Base-by-base conservation (phyloP, 2,113 vertebrate genomes). In the Cinclus mexicanus region DNA sequence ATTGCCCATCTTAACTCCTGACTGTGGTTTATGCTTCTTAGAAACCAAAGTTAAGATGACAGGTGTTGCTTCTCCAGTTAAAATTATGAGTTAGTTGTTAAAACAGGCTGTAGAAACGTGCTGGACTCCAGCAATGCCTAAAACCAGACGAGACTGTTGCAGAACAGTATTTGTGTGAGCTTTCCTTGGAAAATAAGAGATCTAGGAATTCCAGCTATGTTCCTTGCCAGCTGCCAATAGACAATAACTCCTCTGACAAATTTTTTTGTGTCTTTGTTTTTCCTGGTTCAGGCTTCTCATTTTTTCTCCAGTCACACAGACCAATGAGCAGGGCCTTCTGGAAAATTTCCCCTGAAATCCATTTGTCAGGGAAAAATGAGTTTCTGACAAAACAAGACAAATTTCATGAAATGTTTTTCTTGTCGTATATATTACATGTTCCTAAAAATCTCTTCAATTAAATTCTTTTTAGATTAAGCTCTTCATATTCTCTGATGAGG, bases 321-420 rank as follows among this genome's bases (percentile, higher is more conserved):
- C 14, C 42, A 94, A 55, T 37, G 26, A 83, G 20, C 57, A 92
- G 10, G 10, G 16, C 14, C 24, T 82, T 80, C 56, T 87, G 29
- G 60, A 90, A 37, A 85, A 79, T 65, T 44, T 83, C 13, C 42
- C 42, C 50, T 74, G 67, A 92, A 94, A 83, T 85, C 35, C 33
- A 59, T 85, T 88, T 83, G 18, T 74, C 60, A 83, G 44, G n/a
- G 53, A 29, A 55, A 93, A 93, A 90, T 35, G 18, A 69, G 37
- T 65, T 90, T 83, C 76, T 88, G n/a, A 81, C 50, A 90, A 88
- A 93, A 91, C 19, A 87, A 72, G 89, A 61, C 26, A 60, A n/a
- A n/a, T 57, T 87, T 63, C 2, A 35, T 33, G 26, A 77, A 61
- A 86, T 68, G 8, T 84, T 41, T 79, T 90, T 85, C 46, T 68